Evolutionary conservation across 2,888 invertebrate genomes (phyloP).

Genomic region (Polydrusus cervinus): DNA sequence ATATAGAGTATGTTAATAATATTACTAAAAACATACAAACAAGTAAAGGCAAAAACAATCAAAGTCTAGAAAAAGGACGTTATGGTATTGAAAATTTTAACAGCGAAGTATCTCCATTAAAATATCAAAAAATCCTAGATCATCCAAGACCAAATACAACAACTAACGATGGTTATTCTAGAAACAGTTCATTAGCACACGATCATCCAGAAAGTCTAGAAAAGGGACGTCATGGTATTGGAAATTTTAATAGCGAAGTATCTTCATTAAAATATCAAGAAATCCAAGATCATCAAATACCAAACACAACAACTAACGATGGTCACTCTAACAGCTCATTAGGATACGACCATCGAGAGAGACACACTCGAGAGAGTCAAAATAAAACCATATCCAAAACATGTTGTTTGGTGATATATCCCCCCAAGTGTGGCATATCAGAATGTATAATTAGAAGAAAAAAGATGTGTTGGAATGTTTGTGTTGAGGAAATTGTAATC

Average conservation of each 20-base stretch:
- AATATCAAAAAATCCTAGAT: neutral
- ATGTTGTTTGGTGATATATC: conserved; percentile 37
- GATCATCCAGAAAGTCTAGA: too few species aligned
- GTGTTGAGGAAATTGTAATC: conserved; percentile 27
- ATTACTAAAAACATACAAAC: neutral
- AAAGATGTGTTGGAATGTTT: conserved; percentile 41
- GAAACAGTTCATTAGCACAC: neutral
- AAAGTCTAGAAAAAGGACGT: neutral
- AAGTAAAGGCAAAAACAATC: neutral
- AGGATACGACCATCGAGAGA: neutral
- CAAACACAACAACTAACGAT: neutral
- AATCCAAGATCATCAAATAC: too few species aligned
- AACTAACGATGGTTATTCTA: neutral
- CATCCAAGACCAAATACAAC: neutral
- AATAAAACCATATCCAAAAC: neutral
- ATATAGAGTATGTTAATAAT: neutral
- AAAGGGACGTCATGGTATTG: neutral
- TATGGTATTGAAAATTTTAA: neutral
- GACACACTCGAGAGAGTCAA: neutral
- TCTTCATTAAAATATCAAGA: neutral
- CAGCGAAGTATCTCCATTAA: neutral
- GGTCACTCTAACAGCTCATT: neutral
- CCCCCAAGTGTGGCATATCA: conserved; percentile 20
- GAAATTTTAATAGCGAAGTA: neutral
- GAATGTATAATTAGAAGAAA: conserved; percentile 27